phyloP scores from a whole-genome alignment of 2,888 invertebrate species.

The Aromia moschata region DNA sequence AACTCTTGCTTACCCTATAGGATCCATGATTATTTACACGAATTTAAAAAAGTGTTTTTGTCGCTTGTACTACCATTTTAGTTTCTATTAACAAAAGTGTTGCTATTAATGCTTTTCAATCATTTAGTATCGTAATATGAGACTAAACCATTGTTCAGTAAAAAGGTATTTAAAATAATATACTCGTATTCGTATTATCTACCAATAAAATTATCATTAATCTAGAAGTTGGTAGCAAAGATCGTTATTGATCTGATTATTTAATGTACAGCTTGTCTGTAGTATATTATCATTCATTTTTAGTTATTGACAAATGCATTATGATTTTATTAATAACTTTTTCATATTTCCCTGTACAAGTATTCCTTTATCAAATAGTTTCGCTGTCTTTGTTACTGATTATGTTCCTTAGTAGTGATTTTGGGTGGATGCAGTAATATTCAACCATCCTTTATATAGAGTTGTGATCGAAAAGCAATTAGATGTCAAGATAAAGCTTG shows the following conservation, averaged over 20 bases:
- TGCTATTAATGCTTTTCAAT: background rate
- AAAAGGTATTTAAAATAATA: background rate
- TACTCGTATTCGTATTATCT: conserved; percentile 12
- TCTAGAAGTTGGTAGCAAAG: conserved; percentile 9
- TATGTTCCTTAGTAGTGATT: too few relatives aligned
- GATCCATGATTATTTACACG: conserved; percentile 43
- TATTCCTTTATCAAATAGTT: too few relatives aligned
- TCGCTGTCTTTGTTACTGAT: too few relatives aligned
- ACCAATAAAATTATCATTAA: conserved; percentile 14
- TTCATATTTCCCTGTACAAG: too few relatives aligned
- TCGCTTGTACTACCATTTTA: too few relatives aligned
- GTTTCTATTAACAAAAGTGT: too few relatives aligned
- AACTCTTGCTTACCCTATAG: conserved; percentile 41
- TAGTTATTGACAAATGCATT: too few relatives aligned
- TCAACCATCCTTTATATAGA: background rate
- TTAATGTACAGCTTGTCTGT: background rate
- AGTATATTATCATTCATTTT: background rate
- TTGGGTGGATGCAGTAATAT: too few relatives aligned
- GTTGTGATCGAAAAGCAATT: background rate
- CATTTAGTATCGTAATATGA: conserved; percentile 1
- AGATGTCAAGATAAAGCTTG: background rate
- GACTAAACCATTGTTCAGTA: background rate
- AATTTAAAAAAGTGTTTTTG: too few relatives aligned
- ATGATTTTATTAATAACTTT: too few relatives aligned
- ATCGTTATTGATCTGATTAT: conserved; percentile 1